These are phyloP conservation scores for Pleuronectes platessa DNA, from an alignment of 2,113 vertebrate species.

Conservation along the genomic window DNA sequence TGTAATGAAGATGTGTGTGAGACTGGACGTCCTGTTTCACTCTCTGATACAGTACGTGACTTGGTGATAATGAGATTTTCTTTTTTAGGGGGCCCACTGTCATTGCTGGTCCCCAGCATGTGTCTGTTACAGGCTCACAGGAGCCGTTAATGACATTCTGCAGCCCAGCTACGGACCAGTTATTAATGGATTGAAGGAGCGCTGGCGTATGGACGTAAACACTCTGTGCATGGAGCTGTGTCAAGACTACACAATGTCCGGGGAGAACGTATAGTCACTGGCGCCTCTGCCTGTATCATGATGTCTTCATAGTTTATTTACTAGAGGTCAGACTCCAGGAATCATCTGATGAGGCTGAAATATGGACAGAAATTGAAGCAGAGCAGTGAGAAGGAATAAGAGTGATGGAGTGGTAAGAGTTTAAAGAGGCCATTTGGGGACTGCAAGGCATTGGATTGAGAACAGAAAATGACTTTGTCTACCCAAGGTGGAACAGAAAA, in stretches of 20 bases:
- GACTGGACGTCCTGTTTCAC: conserved; percentile 55
- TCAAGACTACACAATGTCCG: conserved; percentile 40
- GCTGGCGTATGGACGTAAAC: conserved; percentile 44
- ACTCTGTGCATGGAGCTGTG: conserved; percentile 37
- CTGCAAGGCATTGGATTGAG: not conserved
- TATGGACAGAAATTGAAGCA: conserved; percentile 47
- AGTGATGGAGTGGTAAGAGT: conserved; percentile 7
- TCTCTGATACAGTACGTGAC: conserved; percentile 51
- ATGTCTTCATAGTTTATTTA: conserved; percentile 62
- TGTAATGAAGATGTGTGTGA: conserved; percentile 69
- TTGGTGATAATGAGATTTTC: conserved; percentile 69
- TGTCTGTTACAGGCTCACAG: conserved; percentile 56
- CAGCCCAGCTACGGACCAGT: conserved; percentile 47
- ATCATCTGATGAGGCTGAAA: conserved; percentile 49
- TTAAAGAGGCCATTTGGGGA: conserved; percentile 22
- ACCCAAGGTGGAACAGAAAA: not conserved
- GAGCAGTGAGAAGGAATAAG: conserved; percentile 12
- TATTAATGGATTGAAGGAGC: conserved; percentile 58
- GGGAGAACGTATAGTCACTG: conserved; percentile 25
- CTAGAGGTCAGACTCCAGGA: conserved; percentile 20
- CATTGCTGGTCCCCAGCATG: conserved; percentile 63
- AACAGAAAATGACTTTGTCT: conserved; percentile 28
- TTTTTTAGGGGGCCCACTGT: conserved; percentile 45
- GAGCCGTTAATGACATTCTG: conserved; percentile 69
- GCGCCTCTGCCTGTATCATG: conserved; percentile 39